A percentile compares a stretch with the other conserved stretches of the same genome.
Evolutionary conservation across 2,888 invertebrate genomes (phyloP).

Genomic region (Eupeodes luniger): DNA sequence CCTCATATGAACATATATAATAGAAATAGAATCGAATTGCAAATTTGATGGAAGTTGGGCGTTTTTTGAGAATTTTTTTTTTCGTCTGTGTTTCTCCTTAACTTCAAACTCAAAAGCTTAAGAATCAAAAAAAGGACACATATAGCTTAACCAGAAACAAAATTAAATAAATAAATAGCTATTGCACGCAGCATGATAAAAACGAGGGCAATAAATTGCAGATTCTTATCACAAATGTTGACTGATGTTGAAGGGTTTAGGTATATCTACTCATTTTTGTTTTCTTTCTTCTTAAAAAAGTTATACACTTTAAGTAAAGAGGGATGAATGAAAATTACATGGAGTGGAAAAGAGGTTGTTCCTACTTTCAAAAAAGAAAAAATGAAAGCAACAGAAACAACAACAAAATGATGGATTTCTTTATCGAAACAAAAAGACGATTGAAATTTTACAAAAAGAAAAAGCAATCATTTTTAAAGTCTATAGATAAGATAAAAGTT

Average conservation of each 20-base stretch:
- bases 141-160: neutral
- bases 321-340: conserved; percentile 22
- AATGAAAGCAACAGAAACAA: neutral
- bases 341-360: neutral
- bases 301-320: neutral
- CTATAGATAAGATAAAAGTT: conserved; percentile 3
- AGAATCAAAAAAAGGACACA: conserved; percentile 42
- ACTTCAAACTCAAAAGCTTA: conserved; percentile 53
- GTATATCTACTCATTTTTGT: conserved; percentile 27
- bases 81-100: neutral
- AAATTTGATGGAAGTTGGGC: conserved; percentile 59
- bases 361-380: neutral
- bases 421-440: conserved; percentile 27
- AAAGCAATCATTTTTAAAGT: conserved; percentile 13
- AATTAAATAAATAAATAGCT: conserved; percentile 40
- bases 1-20: conserved; percentile 24
- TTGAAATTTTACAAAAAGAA: conserved; percentile 3
- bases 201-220: conserved; percentile 74
- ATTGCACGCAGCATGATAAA: conserved; percentile 74
- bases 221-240: conserved; percentile 75
- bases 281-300: neutral
- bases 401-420: conserved; percentile 14
- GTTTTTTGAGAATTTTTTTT: conserved; percentile 16
- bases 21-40: conserved; percentile 69
- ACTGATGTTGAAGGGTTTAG: conserved; percentile 74